Percentiles rank a stretch among this genome's conserved stretches.
Conservation (phyloP, 2,888 invertebrate species). For the Anagyrus pseudococci region DNA sequence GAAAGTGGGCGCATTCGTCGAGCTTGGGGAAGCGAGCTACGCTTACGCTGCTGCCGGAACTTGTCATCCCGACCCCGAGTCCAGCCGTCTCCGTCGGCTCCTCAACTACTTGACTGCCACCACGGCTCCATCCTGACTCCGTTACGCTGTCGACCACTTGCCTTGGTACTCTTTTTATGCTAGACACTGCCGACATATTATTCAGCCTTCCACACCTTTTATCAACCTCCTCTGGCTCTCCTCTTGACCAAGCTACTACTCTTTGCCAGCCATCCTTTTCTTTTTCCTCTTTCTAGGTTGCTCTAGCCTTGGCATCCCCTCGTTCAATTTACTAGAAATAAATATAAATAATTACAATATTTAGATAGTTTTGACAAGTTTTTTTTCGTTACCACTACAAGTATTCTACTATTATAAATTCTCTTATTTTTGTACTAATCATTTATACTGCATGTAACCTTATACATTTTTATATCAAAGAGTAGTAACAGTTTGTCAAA, state of each 20-base stretch:
- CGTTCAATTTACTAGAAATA: background rate
- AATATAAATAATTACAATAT: background rate
- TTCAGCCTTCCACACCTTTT: too few species aligned
- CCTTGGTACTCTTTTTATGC: background rate
- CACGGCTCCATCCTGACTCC: conserved; percentile 7
- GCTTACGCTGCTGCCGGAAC: conserved; percentile 55
- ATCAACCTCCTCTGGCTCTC: too few species aligned
- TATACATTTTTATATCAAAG: too few species aligned
- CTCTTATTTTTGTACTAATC: too few species aligned
- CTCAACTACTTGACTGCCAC: background rate
- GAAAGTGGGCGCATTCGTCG: conserved; percentile 98
- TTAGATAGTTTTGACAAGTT: background rate
- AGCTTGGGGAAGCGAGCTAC: conserved; percentile 76
- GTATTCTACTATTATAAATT: too few species aligned
- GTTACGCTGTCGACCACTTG: too few species aligned
- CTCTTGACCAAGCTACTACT: too few species aligned
- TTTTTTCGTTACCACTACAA: too few species aligned
- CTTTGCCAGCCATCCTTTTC: too few species aligned
- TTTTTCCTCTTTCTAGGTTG: background rate
- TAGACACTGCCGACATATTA: background rate
- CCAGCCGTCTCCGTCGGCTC: background rate
- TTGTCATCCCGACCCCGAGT: background rate
- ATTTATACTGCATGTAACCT: too few species aligned
- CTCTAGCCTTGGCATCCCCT: background rate
- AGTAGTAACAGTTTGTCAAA: too few species aligned